Conservation (phyloP, 2,113 vertebrate genomes). For the Poeciliopsis retropinna region DNA sequence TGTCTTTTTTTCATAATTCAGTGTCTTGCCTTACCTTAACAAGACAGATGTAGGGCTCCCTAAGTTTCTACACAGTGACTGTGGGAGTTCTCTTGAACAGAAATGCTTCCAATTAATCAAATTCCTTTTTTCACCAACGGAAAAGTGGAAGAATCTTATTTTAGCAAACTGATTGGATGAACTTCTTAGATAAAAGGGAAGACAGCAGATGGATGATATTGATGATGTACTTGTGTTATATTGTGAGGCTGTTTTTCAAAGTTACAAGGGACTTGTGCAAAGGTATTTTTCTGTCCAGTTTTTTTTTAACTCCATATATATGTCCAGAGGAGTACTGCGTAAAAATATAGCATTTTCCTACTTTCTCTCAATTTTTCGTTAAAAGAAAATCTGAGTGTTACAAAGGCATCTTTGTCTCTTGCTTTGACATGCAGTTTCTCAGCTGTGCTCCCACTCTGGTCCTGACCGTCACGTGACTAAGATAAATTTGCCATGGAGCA, state of each 20-base stretch:
- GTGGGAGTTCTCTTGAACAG: neutral
- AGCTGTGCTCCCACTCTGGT: neutral
- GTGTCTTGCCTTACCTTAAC: too few relatives aligned
- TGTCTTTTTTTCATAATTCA: neutral
- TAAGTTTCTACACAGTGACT: neutral
- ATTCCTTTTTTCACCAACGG: neutral
- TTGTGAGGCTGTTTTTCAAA: neutral
- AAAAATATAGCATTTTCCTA: neutral
- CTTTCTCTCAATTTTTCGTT: neutral
- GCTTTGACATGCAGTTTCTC: neutral
- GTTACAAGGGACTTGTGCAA: neutral
- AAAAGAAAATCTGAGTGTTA: neutral
- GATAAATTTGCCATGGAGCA: constrained; percentile 9
- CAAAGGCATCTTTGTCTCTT: constrained; percentile 1
- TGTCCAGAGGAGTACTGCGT: neutral
- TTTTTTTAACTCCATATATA: neutral
- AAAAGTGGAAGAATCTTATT: neutral
- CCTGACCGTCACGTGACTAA: constrained; percentile 22
- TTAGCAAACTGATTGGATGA: neutral
- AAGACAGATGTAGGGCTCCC: neutral
- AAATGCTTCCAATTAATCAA: neutral
- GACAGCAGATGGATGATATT: neutral
- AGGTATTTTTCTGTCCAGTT: neutral
- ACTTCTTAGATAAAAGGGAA: neutral
- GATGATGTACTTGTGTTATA: neutral